A percentile compares a stretch with the other conserved stretches of the same genome.
Conservation (phyloP, 2,797 vertebrate genomes). For the Hydrolagus colliei region DNA sequence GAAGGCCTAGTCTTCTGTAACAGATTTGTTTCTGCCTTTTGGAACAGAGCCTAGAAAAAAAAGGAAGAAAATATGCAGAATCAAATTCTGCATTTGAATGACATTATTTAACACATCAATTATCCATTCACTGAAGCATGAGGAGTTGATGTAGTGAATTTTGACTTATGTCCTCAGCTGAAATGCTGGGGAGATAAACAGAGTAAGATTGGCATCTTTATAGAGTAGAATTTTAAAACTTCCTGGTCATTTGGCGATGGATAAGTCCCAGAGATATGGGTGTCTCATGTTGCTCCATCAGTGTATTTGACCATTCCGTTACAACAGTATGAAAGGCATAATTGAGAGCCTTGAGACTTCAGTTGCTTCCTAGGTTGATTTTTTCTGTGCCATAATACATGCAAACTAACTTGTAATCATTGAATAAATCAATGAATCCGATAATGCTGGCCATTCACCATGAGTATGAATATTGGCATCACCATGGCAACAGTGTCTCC, state of each 20-base stretch:
- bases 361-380: conserved; percentile 41
- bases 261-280: not conserved
- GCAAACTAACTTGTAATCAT: conserved; percentile 34
- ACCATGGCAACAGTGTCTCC: conserved; percentile 23
- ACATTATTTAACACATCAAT: not conserved
- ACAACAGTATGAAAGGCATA: conserved; percentile 21
- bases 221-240: not conserved
- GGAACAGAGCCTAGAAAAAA: not conserved
- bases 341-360: not conserved
- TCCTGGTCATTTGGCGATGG: not conserved
- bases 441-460: conserved; percentile 33
- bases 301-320: not conserved
- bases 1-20: not conserved
- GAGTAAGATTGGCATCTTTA: not conserved
- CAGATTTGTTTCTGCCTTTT: conserved; percentile 5
- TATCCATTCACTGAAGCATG: not conserved
- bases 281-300: not conserved
- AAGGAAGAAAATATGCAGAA: not conserved
- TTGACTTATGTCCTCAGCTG: not conserved
- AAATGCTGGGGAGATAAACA: not conserved
- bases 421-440: conserved; percentile 35
- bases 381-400: conserved; percentile 33
- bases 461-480: conserved; percentile 40
- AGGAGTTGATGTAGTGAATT: not conserved
- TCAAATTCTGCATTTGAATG: conserved; percentile 17